Conservation (phyloP, 2,797 vertebrate genomes). For the Otus scops region DNA sequence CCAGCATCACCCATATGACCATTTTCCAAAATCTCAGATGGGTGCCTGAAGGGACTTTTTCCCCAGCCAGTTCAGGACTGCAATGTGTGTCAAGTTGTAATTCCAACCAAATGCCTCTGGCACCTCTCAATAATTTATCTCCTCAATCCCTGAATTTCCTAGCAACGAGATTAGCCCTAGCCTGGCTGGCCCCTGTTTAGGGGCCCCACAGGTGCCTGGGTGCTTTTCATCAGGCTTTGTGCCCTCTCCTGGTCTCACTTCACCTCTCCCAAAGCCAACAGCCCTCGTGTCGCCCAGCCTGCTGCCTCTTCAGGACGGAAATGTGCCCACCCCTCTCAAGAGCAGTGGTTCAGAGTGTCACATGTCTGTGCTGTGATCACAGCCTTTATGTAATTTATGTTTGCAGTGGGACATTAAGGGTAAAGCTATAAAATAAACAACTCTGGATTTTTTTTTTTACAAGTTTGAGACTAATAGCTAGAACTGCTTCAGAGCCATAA, state of each 20-base stretch:
- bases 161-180: neutral
- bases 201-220: neutral
- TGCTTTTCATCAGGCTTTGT: neutral
- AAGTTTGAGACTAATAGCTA: neutral
- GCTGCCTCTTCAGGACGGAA: neutral
- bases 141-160: neutral
- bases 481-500: neutral
- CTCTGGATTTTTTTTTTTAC: neutral
- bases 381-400: neutral
- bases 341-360: neutral
- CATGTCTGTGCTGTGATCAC: neutral
- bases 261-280: neutral
- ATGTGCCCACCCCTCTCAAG: neutral
- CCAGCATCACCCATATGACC: neutral
- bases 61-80: accelerated
- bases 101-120: neutral
- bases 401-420: neutral
- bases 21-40: neutral
- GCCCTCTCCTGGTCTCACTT: neutral
- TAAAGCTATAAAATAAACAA: neutral
- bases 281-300: neutral
- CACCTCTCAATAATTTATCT: neutral
- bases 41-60: neutral
- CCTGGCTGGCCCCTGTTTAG: accelerated
- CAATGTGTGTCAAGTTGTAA: neutral